Evolutionary conservation across 1,140 invertebrate species (phyloP), one percentile per base, ranked within the genome.

Genomic region (Eurosta solidaginis): DNA sequence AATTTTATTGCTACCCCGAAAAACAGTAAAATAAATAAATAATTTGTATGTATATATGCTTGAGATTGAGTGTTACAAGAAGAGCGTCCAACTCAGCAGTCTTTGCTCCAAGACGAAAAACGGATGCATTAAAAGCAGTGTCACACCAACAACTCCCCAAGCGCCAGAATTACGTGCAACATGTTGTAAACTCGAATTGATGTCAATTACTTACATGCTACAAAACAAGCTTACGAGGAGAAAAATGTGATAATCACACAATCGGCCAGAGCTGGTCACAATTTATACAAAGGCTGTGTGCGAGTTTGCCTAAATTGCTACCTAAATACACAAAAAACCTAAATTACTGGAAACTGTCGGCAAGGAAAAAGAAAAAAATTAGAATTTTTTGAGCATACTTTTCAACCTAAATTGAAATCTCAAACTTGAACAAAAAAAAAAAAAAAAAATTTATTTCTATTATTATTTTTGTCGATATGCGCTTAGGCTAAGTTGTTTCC

Each of bases 151-250:
- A 47, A 47, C 45, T 1, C 3, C 45, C 14, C 52, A 29, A 40
- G 5, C 10, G 12, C 9, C 54, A 68, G 27, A 68, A 68, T 68
- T 33, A 40, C 59, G 33, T 68, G 59, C 59, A 68, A 40, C 17
- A 68, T 68, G 27, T 40, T 68, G 59, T n/a, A 68, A 68, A 68
- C 40, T 7, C 59, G 59, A 40, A 68, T 40, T 68, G 33, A 68
- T 68, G 59, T 68, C 59, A 68, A 68, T 68, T 68, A n/a, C 59
- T 68, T 68, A 33, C 59, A 33, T 40, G n/a, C n/a, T n/a, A n/a
- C n/a, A n/a, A n/a, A n/a, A n/a, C n/a, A 68, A 68, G 59, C 27
- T 29, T 42, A 68, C 33, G 59, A 36, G 59, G 17, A 68, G 33
- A 17, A 22, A 29, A 59, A 59, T 33, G 54, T 59, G 54, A 29